Evolutionary conservation across 1,140 invertebrate genomes (phyloP), one percentile per base, ranked within the genome.

Genomic region (Carposina sasakii): DNA sequence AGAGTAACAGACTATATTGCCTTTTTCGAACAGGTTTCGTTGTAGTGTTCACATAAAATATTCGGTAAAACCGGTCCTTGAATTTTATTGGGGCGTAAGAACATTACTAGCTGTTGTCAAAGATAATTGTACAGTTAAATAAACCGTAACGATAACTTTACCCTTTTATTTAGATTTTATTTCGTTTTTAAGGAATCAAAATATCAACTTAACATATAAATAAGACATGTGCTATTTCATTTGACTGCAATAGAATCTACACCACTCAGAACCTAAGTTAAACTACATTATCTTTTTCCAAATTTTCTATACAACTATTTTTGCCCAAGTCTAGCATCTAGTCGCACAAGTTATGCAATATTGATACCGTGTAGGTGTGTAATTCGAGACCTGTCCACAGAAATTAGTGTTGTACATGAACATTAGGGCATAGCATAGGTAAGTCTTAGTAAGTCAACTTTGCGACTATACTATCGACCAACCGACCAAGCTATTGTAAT

Each of bases 81-180:
- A 41, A 54, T 48, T 66, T 67, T 78, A 78, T 76, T 82, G 66
- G 78, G 71, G 76, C 78, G 63, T 74, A 71, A 78, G 68, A 74
- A 75, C 67, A 71, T 75, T 76, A 76, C 64, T 33, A 13, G 5
- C 31, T n/a, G n/a, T n/a, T n/a, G n/a, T n/a, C n/a, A n/a, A n/a
- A n/a, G n/a, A n/a, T n/a, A n/a, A n/a, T n/a, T n/a, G n/a, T n/a
- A n/a, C n/a, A n/a, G n/a, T n/a, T n/a, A n/a, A n/a, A n/a, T n/a
- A n/a, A n/a, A n/a, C n/a, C n/a, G n/a, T n/a, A n/a, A n/a, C n/a
- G n/a, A n/a, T n/a, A n/a, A n/a, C n/a, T n/a, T n/a, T n/a, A n/a
- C n/a, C n/a, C n/a, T n/a, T n/a, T n/a, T n/a, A n/a, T n/a, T n/a
- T n/a, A n/a, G n/a, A n/a, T n/a, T n/a, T n/a, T n/a, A n/a, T n/a